Base-by-base conservation (phyloP, 2,797 vertebrate species). In the Neosalanx taihuensis region DNA sequence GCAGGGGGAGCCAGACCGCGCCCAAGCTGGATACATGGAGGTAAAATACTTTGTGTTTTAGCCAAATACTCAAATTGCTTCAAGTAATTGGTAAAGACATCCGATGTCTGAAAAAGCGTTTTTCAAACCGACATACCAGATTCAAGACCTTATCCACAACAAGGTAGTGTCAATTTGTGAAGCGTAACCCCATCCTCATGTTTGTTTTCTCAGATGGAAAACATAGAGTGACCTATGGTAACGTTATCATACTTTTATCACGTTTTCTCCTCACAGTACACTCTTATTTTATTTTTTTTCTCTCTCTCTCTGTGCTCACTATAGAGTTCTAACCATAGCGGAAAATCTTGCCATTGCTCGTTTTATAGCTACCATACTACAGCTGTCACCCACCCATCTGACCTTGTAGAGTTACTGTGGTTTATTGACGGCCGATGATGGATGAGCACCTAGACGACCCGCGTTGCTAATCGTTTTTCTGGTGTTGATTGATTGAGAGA, bases 11-110 rank as follows among this genome's bases (percentile, higher is more conserved):
- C 60, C 89, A 80, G 96, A 98, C 83, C 83, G 86, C 51, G 91
- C 91, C 85, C 94, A 93, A 83, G 85, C 93, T 73, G 95, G 92
- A 89, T 93, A 95, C 86, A 95, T 99, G 85, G 97, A 99, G 97
- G 97, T 99, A 97, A 96, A 88, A 46, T 46, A 46, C 41, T 46
- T 46, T 12, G 13, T 46, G 41, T 46, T 46, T 46, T 3, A 46
- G 41, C 3, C 41, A 46, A 46, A 46, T 46, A 13, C 12, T 46
- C 41, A 46, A 12, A 46, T 13, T 46, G 41, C 41, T 46, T 46
- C 41, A 46, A 46, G 41, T 46, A 46, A 10, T 13, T 9, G 41
- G 7, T 46, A 46, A 12, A 46, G 41, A 13, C 37, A 41, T 37
- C 7, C 6, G 10, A 23, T 58, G 56, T 2, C 0, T 3, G 23